phyloP scores from a whole-genome alignment of 37 sponge, comb jelly and placozoan species.

The Petrosia ficiformis region DNA sequence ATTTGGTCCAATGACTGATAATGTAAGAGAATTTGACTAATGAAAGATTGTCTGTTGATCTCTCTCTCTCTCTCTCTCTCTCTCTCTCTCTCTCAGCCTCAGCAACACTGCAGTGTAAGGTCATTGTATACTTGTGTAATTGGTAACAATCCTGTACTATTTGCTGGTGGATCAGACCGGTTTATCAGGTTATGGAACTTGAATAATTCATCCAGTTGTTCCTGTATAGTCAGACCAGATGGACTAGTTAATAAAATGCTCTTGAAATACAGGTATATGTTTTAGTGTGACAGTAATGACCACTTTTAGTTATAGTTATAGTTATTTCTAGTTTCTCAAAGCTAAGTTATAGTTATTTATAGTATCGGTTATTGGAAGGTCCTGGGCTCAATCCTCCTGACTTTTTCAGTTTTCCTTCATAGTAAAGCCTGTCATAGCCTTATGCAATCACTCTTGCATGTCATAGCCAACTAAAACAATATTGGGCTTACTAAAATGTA shows the following conservation, averaged over 20 bases:
- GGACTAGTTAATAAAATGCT: neutral
- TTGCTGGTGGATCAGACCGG: constrained; percentile 80
- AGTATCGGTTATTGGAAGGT: too few relatives aligned
- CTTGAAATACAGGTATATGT: neutral
- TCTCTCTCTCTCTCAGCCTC: constrained; percentile 16
- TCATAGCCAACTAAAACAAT: too few relatives aligned
- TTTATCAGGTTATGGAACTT: constrained; percentile 78
- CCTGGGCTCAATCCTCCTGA: too few relatives aligned
- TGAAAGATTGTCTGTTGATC: neutral
- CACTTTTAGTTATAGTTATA: neutral
- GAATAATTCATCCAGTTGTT: constrained; percentile 38
- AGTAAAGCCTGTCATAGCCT: too few relatives aligned
- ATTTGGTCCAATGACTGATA: constrained; percentile 43
- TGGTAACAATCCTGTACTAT: constrained; percentile 55
- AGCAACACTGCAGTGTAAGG: constrained; percentile 51
- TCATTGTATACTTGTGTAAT: constrained; percentile 39
- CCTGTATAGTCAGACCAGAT: constrained; percentile 43
- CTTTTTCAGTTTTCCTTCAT: too few relatives aligned
- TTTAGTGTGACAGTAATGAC: neutral
- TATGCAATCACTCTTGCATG: too few relatives aligned
- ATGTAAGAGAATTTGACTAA: constrained; percentile 13
- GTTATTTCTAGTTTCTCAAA: too few relatives aligned
- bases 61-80: neutral
- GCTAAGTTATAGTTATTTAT: too few relatives aligned
- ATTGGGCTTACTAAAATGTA: too few relatives aligned